A percentile compares a stretch with the other conserved stretches of the same genome.
These are phyloP conservation scores for Fregetta grallaria DNA, from an alignment of 2,113 vertebrate species.

Conservation along the genomic window DNA sequence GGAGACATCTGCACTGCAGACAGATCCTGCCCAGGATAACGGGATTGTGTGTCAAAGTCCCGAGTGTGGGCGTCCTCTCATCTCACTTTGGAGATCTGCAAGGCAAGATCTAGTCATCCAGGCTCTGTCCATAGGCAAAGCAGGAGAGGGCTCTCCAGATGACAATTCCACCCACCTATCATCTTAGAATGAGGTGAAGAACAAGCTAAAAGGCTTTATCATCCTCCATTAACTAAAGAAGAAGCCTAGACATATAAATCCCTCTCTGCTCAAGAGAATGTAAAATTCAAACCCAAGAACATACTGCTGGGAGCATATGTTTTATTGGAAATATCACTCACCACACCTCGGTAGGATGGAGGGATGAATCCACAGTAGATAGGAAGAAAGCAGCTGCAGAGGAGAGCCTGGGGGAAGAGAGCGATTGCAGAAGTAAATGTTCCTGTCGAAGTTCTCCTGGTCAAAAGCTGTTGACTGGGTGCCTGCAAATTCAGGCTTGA, in stretches of 20 bases:
- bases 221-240: background rate
- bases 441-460: background rate
- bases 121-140: background rate
- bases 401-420: slow-evolving; percentile 77
- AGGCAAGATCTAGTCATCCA: background rate
- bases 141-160: background rate
- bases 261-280: background rate
- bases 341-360: slow-evolving; percentile 79
- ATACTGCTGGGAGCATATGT: fast-evolving
- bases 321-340: slow-evolving; percentile 39
- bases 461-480: background rate
- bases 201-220: background rate
- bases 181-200: background rate
- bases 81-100: background rate
- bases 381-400: slow-evolving; percentile 91
- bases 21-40: background rate
- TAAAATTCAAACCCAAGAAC: background rate
- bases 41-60: background rate
- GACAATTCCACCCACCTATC: background rate
- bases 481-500: background rate
- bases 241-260: background rate
- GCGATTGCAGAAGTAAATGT: background rate
- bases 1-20: background rate
- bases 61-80: fast-evolving
- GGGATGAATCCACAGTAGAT: slow-evolving; percentile 86